A percentile compares a stretch with the other conserved stretches of the same genome.
Evolutionary conservation across 2,113 vertebrate genomes (phyloP).

Genomic region (Fukomys damarensis): DNA sequence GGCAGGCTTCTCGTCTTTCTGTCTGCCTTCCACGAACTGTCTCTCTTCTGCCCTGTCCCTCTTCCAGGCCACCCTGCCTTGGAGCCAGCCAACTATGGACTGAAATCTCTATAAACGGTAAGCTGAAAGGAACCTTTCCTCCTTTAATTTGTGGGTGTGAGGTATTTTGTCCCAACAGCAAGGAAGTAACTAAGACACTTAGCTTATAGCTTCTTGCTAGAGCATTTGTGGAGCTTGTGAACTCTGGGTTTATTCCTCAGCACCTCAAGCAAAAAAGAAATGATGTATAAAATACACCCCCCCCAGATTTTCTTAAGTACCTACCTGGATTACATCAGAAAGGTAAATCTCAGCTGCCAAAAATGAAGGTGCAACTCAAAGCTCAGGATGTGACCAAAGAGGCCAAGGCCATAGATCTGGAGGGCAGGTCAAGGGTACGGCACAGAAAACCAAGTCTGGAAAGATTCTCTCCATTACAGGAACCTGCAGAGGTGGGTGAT

Average conservation of each 20-base stretch:
- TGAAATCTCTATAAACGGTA: neutral
- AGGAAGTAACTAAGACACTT: neutral
- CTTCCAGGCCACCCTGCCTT: too few relatives aligned
- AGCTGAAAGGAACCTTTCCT: neutral
- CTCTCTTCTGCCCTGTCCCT: too few relatives aligned
- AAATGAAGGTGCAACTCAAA: conserved; percentile 9
- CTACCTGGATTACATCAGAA: neutral
- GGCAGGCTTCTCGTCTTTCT: too few relatives aligned
- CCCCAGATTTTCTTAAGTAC: neutral
- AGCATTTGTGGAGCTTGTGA: neutral
- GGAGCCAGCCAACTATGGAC: too few relatives aligned
- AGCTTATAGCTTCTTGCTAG: neutral
- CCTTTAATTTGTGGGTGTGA: neutral
- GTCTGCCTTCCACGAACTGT: too few relatives aligned
- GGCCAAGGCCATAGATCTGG: neutral
- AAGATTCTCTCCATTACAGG: neutral
- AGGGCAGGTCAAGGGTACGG: neutral
- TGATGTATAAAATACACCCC: neutral
- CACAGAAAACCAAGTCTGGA: neutral
- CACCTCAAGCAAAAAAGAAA: neutral
- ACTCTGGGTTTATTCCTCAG: neutral
- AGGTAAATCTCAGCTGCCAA: neutral
- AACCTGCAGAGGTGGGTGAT: neutral
- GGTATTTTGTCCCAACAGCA: neutral
- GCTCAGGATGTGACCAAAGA: neutral